Evolutionary conservation across 2,888 invertebrate genomes (phyloP), one percentile per base, ranked within the genome.

Genomic region (Choristoneura rosaceana): DNA sequence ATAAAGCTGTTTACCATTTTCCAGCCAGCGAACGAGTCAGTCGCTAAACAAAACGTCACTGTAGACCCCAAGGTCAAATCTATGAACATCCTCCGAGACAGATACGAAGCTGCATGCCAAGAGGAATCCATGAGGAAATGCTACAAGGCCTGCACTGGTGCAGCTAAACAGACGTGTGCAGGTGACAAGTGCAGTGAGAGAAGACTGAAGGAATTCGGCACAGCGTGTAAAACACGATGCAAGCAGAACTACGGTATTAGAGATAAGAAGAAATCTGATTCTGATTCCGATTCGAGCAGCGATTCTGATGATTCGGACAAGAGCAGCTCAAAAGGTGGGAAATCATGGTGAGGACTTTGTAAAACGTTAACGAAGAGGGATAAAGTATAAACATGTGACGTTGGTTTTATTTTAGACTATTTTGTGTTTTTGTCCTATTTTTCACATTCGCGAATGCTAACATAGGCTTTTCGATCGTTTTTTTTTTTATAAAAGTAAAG

Each of bases 91-190:
- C 79, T 90, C 0, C 78, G 89, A 7, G 82, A 84, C 12, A 76
- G 76, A 47, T 88, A 83, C 55, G 88, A 90, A 47, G 76, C 67
- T 2, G 86, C 79, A 0, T 91, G 91, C 69, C 68, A 80, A 4
- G 79, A 74, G 12, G 69, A 78, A 2, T 87, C 87, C 0, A 68
- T 52, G 9, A 17, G 74, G 0, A 87, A 84, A 77, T 91, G 90
- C 64, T 34, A 2, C 0, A 64, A 52, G 0, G 89, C 87, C 0
- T 90, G 91, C 71, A 25, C 9, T 0, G 74, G 60, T 9, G 79
- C 86, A 0, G 74, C 70, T 0, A 69, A 69, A 0, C 38, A 73
- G 0, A 76, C 86, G 0, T 91, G 90, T 59, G 5, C 61, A 0
- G 66, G 73, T n/a, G 62, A 75, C 17, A 62, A 45, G 1, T 62